Conservation (phyloP, 2,113 vertebrate genomes). For the Himantopus leucocephalus region DNA sequence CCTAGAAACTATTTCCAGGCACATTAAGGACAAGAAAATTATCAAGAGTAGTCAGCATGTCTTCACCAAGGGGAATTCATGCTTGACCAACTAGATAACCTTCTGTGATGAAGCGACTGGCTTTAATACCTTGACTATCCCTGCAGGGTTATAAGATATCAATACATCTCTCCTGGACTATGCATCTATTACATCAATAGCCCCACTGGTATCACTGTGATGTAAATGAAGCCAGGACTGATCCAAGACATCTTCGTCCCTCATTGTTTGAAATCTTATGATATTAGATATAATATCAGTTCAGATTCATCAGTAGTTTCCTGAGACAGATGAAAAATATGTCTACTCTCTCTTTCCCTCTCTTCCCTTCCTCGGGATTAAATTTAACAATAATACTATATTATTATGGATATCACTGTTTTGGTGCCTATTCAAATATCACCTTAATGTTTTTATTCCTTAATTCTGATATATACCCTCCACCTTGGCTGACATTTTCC, state of each 20-base stretch:
- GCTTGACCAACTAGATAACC: too few relatives aligned
- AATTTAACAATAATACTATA: neutral
- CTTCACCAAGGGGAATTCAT: neutral
- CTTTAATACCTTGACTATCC: neutral
- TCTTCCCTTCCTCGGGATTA: neutral
- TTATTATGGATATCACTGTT: neutral
- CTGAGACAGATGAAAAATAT: neutral
- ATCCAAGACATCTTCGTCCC: neutral
- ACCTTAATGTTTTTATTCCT: neutral
- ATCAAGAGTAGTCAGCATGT: neutral
- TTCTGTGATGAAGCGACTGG: neutral
- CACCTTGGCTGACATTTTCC: neutral
- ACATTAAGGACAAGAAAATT: neutral
- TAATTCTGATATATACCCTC: neutral
- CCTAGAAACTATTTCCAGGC: neutral
- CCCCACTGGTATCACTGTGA: neutral
- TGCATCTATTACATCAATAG: neutral
- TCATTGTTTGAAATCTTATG: neutral
- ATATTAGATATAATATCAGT: neutral
- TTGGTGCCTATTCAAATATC: neutral
- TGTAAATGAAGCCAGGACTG: neutral
- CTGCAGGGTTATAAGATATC: neutral
- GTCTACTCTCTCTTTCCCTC: neutral
- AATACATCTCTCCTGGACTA: neutral
- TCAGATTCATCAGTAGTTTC: neutral